Percentiles rank a stretch among this genome's conserved stretches.
Evolutionary conservation across 2,113 vertebrate genomes (phyloP).

Genomic region (Spheniscus mendiculus): DNA sequence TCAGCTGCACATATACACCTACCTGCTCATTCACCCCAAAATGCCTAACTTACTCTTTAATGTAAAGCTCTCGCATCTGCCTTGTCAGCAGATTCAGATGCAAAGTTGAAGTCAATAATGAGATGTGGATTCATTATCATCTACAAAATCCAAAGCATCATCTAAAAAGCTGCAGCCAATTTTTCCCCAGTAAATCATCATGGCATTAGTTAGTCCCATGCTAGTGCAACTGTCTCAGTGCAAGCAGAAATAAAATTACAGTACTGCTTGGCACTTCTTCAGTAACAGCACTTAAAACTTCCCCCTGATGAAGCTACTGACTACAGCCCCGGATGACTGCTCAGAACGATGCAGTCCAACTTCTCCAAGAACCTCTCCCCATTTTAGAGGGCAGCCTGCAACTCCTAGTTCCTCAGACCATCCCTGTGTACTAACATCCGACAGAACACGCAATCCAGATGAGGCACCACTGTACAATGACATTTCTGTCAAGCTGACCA

Average conservation of each 20-base stretch:
- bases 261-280: neutral
- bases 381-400: neutral
- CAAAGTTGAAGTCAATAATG: neutral
- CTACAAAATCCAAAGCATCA: neutral
- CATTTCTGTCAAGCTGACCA: neutral
- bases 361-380: neutral
- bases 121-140: neutral
- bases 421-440: fast-evolving
- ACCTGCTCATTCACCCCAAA: neutral
- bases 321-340: neutral
- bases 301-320: neutral
- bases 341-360: neutral
- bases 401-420: neutral
- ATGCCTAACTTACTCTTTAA: neutral
- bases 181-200: neutral
- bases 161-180: neutral
- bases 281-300: neutral
- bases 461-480: fast-evolving
- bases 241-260: neutral
- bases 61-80: neutral
- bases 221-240: too few relatives aligned
- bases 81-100: neutral
- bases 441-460: fast-evolving
- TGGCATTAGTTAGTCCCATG: neutral
- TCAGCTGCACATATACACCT: neutral